These are phyloP conservation scores for Allochrocebus solatus DNA, from an alignment of 2,797 vertebrate genomes.

Conservation along the genomic window DNA sequence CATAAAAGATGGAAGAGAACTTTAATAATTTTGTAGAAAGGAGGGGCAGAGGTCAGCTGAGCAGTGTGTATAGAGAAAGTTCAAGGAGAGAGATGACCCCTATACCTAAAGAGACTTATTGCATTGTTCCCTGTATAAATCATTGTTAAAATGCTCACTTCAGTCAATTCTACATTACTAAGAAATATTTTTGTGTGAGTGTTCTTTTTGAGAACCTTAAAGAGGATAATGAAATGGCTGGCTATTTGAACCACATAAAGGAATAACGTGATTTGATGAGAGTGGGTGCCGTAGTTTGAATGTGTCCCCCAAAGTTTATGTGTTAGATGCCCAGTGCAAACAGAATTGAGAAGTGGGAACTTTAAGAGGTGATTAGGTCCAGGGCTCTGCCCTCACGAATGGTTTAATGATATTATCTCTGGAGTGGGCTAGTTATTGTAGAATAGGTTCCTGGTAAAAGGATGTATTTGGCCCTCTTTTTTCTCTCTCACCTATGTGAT, in stretches of 20 bases:
- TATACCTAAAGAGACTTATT: not conserved
- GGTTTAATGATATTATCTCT: not conserved
- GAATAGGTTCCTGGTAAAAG: not conserved
- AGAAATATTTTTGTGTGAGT: not conserved
- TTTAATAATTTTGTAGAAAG: not conserved
- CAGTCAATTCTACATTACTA: not conserved
- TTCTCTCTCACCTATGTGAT: not conserved
- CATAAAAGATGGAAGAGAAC: not conserved
- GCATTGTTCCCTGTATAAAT: not conserved
- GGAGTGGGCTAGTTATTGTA: not conserved
- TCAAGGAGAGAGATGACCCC: not conserved
- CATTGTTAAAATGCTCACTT: not conserved
- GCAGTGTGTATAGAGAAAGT: not conserved
- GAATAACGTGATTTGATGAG: not conserved
- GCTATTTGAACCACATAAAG: not conserved
- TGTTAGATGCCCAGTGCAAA: not conserved
- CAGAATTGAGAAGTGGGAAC: not conserved
- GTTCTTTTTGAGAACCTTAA: constrained; percentile 6
- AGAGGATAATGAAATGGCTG: not conserved
- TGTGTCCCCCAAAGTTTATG: not conserved
- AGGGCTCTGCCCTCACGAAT: not conserved
- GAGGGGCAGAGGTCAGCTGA: not conserved
- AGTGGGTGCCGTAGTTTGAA: not conserved
- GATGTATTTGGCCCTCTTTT: not conserved
- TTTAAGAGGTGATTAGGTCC: not conserved